These are phyloP conservation scores for Junonia oenone DNA, from an alignment of 2,888 invertebrate species.

Conservation along the genomic window DNA sequence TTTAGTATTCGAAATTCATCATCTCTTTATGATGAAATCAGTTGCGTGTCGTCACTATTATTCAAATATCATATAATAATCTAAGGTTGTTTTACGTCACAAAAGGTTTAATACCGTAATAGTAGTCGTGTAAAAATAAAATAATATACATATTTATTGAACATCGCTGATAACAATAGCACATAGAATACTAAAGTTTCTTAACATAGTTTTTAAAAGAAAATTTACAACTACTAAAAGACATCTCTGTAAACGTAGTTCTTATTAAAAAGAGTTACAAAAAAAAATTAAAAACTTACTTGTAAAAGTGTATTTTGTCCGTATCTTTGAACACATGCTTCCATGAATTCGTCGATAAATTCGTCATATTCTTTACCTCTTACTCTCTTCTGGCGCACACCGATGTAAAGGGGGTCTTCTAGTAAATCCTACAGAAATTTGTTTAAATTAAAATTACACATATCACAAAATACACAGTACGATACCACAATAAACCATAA, in stretches of 20 bases:
- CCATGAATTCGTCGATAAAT: slow-evolving; percentile 98
- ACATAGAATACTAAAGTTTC: neutral
- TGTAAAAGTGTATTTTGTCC: slow-evolving; percentile 92
- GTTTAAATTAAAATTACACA: too few relatives aligned
- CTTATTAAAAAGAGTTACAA: too few relatives aligned
- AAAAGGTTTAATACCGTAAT: neutral
- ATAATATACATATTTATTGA: neutral
- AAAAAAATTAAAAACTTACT: too few relatives aligned
- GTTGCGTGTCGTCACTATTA: too few relatives aligned
- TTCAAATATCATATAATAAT: too few relatives aligned
- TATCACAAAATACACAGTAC: too few relatives aligned
- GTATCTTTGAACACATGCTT: slow-evolving; percentile 91
- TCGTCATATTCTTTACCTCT: slow-evolving; percentile 93
- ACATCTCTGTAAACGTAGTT: too few relatives aligned
- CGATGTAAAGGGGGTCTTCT: slow-evolving; percentile 96
- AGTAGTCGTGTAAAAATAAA: neutral
- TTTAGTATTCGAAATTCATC: too few relatives aligned
- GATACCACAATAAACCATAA: too few relatives aligned
- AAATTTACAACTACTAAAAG: too few relatives aligned
- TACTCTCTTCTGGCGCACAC: slow-evolving; percentile 90
- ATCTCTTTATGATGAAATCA: too few relatives aligned
- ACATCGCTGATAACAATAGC: neutral
- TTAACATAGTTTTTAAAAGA: too few relatives aligned
- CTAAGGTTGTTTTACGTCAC: neutral
- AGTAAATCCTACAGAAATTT: slow-evolving; percentile 82